Conservation (phyloP, 2,797 vertebrate species). For the Silurus aristotelis region DNA sequence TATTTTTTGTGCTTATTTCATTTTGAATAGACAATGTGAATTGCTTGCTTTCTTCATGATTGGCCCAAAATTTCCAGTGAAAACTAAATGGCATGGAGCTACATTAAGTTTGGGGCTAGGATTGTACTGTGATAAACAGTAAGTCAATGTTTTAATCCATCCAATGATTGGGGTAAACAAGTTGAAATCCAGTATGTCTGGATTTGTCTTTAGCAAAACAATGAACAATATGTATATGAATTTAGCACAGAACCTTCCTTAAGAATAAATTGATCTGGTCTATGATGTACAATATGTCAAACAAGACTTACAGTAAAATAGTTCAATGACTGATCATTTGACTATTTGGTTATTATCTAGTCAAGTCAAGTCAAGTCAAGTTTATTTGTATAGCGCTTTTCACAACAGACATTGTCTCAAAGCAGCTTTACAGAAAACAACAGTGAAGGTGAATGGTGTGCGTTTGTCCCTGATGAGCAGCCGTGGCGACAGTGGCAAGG, state of each 20-base stretch:
- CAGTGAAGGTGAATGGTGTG: too few species aligned
- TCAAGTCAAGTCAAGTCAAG: too few species aligned
- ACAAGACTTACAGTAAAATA: neutral
- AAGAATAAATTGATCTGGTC: neutral
- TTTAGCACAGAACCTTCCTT: neutral
- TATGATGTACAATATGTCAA: neutral
- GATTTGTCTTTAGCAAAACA: neutral
- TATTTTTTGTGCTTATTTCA: neutral
- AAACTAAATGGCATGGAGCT: neutral
- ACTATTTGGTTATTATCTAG: too few species aligned
- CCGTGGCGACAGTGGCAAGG: too few species aligned
- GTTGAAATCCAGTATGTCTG: neutral
- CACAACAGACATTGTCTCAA: too few species aligned
- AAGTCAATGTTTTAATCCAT: neutral
- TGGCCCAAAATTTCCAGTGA: neutral
- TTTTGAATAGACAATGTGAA: neutral
- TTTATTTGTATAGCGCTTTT: too few species aligned
- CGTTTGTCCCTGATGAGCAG: too few species aligned
- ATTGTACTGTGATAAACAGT: neutral
- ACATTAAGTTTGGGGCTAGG: neutral
- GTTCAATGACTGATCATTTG: neutral
- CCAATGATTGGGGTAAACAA: neutral
- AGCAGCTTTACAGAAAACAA: too few species aligned
- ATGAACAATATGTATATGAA: too few species aligned
- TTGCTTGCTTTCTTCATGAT: neutral